A percentile compares a stretch with the other conserved stretches of the same genome.
Conservation (phyloP, 2,888 invertebrate species). For the Sabatieria punctata region DNA sequence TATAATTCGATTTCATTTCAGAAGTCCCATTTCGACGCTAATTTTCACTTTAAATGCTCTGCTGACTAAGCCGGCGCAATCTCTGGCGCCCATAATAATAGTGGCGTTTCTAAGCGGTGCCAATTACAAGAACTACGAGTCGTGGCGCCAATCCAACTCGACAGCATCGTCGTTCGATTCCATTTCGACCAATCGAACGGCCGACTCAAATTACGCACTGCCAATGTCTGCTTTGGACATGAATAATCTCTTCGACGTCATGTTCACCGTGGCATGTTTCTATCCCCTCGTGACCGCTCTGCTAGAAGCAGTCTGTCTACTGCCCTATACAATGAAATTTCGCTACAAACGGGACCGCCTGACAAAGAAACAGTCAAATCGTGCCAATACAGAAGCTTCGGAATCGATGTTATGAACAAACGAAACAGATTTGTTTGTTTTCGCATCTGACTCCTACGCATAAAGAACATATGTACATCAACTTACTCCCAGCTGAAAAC, state of each 20-base stretch:
- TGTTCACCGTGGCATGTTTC: conserved; percentile 6
- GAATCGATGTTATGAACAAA: no score
- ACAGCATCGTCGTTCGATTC: neutral
- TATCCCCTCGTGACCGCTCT: neutral
- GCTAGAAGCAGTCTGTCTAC: neutral
- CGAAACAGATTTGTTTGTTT: no score
- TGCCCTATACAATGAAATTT: conserved; percentile 7
- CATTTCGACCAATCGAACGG: neutral
- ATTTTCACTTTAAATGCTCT: conserved; percentile 32
- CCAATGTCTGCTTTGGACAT: neutral
- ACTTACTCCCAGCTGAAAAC: no score
- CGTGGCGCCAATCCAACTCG: neutral
- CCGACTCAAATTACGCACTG: no score
- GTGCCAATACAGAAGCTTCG: no score
- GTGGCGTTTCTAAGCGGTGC: conserved; percentile 26
- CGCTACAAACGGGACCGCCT: no score
- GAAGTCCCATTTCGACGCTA: conserved; percentile 31
- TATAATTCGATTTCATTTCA: no score
- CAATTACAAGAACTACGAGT: conserved; percentile 21
- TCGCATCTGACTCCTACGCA: no score
- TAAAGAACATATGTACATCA: no score
- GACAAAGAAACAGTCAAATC: no score
- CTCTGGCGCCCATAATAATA: conserved; percentile 30
- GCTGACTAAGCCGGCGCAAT: conserved; percentile 31
- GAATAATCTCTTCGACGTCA: neutral